Evolutionary conservation across 2,797 vertebrate species (phyloP), one percentile per base, ranked within the genome.

Genomic region (Channallabes apus): DNA sequence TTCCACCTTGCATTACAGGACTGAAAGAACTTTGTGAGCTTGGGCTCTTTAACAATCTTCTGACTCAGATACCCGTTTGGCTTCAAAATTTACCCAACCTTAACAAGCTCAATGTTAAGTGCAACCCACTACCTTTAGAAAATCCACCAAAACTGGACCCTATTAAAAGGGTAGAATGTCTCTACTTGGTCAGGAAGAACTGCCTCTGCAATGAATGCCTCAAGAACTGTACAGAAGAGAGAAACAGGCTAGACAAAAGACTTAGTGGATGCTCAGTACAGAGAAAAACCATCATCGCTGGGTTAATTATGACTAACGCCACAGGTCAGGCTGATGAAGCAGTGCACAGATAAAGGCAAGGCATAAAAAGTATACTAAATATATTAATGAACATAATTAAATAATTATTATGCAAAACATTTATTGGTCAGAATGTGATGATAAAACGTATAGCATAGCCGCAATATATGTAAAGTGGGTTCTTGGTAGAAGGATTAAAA

Each of bases 41-140:
- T 3, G 94, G 96, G 14, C 94, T 99, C 6, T 96, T 97, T 7
- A 96, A 98, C 89, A 99, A 99, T n/a, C 86, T 88, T 3, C 93
- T 99, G 86, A 96, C 86, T 1, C 3, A 15, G 0, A 76, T 96
- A 8, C 98, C 95, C 0, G 80, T 59, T 6, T 96, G 94, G 68
- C 91, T 99, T 0, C 72, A 85, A 6, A 94, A 83, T 3, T 94
- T 99, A 14, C 92, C 93, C 9, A 96, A 97, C 24, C 92, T 99
- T 59, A 93, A 96, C 87, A 96, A 86, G 75, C 35, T 98, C 69
- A 98, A 97, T 83, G 29, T 93, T 22, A 92, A 96, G 82, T 87
- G 96, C 82, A 99, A 99, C 80, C 98, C 96, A 18, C 91, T 99
- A 18, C 80, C 88, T 8, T 22, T 84, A 0, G 89, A 91, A 0